Evolutionary conservation across 1,140 invertebrate genomes (phyloP).

Genomic region (Aricia agestis): DNA sequence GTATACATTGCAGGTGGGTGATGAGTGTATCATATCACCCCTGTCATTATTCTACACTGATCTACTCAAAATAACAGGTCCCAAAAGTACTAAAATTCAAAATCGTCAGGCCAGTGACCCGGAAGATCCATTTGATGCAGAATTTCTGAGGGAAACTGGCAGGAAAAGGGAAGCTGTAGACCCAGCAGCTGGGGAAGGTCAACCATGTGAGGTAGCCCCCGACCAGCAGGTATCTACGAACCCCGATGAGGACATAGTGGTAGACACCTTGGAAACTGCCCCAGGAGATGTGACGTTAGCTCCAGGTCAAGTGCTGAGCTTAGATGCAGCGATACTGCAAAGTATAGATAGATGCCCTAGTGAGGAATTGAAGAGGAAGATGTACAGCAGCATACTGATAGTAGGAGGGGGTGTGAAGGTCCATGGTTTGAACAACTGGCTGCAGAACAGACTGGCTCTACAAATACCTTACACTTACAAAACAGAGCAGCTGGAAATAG

Average conservation of each 20-base stretch:
- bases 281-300: slow-evolving; percentile 80
- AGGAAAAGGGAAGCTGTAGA: slow-evolving; percentile 77
- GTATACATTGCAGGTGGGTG: slow-evolving; percentile 90
- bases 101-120: slow-evolving; percentile 87
- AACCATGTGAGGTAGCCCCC: slow-evolving; percentile 79
- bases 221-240: slow-evolving; percentile 65
- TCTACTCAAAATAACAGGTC: slow-evolving; percentile 89
- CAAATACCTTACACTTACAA: slow-evolving; percentile 88
- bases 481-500: slow-evolving; percentile 88
- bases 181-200: slow-evolving; percentile 76
- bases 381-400: slow-evolving; percentile 95
- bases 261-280: slow-evolving; percentile 83
- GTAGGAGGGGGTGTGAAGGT: slow-evolving; percentile 95
- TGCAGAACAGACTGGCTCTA: slow-evolving; percentile 90
- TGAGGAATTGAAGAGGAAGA: slow-evolving; percentile 94
- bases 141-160: slow-evolving; percentile 92
- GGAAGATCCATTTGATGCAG: slow-evolving; percentile 95
- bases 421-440: slow-evolving; percentile 89
- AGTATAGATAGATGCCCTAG: slow-evolving; percentile 92
- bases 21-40: slow-evolving; percentile 95
- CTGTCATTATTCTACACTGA: slow-evolving; percentile 93
- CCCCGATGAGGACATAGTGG: slow-evolving; percentile 86
- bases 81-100: slow-evolving; percentile 83
- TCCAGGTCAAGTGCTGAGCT: slow-evolving; percentile 87
- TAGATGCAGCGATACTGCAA: slow-evolving; percentile 94